phyloP scores from a whole-genome alignment of 2,888 invertebrate species.

The Tanytarsus gracilentus region DNA sequence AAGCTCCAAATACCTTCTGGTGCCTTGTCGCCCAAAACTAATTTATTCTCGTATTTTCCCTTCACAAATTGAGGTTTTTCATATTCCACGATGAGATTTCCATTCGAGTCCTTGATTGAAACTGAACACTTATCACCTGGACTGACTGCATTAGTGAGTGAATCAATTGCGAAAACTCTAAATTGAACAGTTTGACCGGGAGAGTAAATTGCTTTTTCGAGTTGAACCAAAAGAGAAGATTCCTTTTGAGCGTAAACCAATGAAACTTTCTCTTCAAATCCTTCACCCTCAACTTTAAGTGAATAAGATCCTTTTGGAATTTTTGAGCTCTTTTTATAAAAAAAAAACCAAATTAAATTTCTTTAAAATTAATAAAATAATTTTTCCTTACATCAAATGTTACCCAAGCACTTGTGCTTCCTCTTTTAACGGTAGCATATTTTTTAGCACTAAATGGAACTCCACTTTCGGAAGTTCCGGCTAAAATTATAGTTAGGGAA shows the following conservation, averaged over 20 bases:
- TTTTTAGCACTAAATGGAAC: too few species aligned
- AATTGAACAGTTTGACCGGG: constrained; percentile 5
- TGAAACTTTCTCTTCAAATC: not conserved
- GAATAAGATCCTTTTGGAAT: not conserved
- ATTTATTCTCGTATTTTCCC: not conserved
- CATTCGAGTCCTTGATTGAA: not conserved
- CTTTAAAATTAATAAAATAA: too few species aligned
- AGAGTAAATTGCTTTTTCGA: not conserved
- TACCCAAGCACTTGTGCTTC: too few species aligned
- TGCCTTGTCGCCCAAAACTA: not conserved
- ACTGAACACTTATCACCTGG: not conserved
- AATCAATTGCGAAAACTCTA: constrained; percentile 4
- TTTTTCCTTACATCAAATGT: too few species aligned
- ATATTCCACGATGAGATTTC: not conserved
- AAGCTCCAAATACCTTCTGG: not conserved
- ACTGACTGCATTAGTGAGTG: not conserved
- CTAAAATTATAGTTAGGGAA: too few species aligned
- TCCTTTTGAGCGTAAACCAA: not conserved
- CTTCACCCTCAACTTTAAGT: not conserved
- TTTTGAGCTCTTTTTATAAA: too few species aligned
- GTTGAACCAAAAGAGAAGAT: constrained; percentile 3
- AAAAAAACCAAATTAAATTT: too few species aligned
- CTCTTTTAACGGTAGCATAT: too few species aligned
- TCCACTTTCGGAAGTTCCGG: too few species aligned
- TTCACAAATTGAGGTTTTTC: not conserved